phyloP scores from a whole-genome alignment of 2,888 invertebrate genomes.

The Oxytorus armatus region DNA sequence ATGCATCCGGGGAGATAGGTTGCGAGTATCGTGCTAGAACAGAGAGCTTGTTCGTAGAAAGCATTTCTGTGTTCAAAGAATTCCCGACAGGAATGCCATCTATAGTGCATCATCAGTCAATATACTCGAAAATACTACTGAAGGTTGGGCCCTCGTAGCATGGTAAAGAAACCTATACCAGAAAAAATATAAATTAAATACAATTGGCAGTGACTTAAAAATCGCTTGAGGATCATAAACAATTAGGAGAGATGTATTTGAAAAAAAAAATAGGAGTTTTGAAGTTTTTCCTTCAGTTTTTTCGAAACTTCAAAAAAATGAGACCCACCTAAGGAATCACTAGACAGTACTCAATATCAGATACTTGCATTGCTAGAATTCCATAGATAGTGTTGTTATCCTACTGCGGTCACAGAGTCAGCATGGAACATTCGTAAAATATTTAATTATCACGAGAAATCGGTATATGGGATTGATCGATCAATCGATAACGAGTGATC shows the following conservation, averaged over 20 bases:
- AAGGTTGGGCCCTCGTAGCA: neutral
- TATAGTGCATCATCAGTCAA: neutral
- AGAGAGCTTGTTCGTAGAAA: neutral
- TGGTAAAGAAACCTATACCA: neutral
- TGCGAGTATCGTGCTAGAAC: constrained; percentile 6
- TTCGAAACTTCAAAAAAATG: no score
- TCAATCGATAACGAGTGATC: neutral
- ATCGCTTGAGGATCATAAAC: no score
- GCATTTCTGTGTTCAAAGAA: constrained; percentile 33
- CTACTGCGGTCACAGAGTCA: no score
- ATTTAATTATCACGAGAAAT: neutral
- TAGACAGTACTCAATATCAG: no score
- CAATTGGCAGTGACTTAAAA: neutral
- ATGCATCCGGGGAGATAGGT: neutral
- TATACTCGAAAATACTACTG: neutral
- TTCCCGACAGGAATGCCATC: constrained; percentile 18
- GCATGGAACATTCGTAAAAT: neutral
- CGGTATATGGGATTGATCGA: neutral
- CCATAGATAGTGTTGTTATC: no score
- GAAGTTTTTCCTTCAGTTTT: no score
- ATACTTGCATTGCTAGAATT: no score
- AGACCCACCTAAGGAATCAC: no score
- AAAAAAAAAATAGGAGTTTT: no score
- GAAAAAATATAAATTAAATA: neutral
- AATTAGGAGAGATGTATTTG: no score